phyloP scores from a whole-genome alignment of 92 coral and sea anemone species.

The Zoanthus sansibaricus region DNA sequence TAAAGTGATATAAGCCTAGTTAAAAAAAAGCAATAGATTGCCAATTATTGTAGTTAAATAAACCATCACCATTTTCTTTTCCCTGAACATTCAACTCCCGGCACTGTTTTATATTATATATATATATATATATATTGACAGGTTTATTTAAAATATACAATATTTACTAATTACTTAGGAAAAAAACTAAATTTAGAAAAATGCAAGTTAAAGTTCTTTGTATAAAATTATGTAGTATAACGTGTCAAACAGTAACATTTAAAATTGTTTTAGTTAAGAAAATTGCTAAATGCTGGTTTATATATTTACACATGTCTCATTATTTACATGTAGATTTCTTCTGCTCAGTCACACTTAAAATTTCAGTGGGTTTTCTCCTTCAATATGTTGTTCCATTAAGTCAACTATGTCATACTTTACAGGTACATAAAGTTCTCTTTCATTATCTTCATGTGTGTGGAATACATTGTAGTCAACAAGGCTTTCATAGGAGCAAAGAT shows the following conservation, averaged over 20 bases:
- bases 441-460: slow-evolving; percentile 40
- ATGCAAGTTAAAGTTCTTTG: background rate
- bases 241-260: background rate
- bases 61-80: no score
- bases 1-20: background rate
- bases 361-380: slow-evolving; percentile 52
- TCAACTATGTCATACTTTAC: slow-evolving; percentile 51
- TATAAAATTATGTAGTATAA: no score
- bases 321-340: background rate
- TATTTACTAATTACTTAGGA: no score
- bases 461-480: slow-evolving; percentile 34
- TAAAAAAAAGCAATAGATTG: background rate
- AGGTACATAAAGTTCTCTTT: slow-evolving; percentile 46
- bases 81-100: no score
- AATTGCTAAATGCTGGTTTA: background rate
- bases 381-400: slow-evolving; percentile 47
- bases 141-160: no score
- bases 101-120: no score
- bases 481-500: slow-evolving; percentile 17
- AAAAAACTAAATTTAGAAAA: slow-evolving; percentile 3
- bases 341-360: background rate
- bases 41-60: background rate
- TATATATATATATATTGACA: background rate
- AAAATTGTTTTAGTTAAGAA: background rate
- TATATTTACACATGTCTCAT: no score